A percentile compares a stretch with the other conserved stretches of the same genome.
Conservation (phyloP, 2,797 vertebrate genomes). For the Chloroceryle amazona region DNA sequence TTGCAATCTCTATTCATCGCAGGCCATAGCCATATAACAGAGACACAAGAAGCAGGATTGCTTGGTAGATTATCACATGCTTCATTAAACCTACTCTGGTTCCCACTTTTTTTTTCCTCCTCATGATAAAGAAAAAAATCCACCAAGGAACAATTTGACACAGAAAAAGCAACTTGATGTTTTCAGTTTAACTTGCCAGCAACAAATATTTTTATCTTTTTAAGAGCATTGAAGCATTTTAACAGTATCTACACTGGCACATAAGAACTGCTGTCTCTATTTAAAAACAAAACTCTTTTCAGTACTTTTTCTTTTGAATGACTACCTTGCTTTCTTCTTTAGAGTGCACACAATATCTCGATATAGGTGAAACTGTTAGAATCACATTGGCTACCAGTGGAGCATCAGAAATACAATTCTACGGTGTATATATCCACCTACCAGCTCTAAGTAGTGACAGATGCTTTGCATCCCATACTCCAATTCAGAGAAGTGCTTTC, state of each 20-base stretch:
- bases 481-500: neutral
- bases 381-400: neutral
- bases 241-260: neutral
- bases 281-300: neutral
- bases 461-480: neutral
- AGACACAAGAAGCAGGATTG: neutral
- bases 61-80: rapidly evolving
- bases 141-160: neutral
- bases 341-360: neutral
- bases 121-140: neutral
- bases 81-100: neutral
- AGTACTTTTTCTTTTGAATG: neutral
- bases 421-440: neutral
- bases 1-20: neutral
- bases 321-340: neutral
- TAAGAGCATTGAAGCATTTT: neutral
- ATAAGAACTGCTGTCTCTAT: neutral
- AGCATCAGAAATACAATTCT: neutral
- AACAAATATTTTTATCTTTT: neutral
- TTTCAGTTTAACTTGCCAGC: neutral
- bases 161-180: neutral
- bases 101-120: neutral
- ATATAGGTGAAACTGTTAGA: neutral
- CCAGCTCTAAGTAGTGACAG: neutral
- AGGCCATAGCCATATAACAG: rapidly evolving